Conservation (phyloP, 2,113 vertebrate species). For the Acanthisitta chloris region DNA sequence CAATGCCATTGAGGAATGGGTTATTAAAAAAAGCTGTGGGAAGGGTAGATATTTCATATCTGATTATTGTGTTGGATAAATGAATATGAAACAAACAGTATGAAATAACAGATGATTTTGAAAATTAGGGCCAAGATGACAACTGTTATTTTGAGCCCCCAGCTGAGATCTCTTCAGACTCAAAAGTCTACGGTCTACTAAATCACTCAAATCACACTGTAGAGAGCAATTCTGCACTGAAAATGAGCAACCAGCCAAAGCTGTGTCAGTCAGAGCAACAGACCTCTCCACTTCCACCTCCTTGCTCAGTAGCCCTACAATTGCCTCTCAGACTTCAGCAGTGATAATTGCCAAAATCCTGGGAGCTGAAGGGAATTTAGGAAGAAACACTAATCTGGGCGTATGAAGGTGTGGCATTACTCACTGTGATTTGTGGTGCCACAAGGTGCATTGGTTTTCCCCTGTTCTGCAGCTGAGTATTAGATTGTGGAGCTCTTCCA, state of each 20-base stretch:
- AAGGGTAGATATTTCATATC: constrained; percentile 21
- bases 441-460: not conserved
- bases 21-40: constrained; percentile 23
- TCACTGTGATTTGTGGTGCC: accelerated
- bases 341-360: not conserved
- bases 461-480: accelerated
- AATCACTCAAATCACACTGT: not conserved
- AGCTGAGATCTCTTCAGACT: constrained; percentile 25
- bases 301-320: not conserved
- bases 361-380: not conserved
- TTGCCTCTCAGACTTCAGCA: not conserved
- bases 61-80: constrained; percentile 35
- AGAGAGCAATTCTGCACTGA: not conserved
- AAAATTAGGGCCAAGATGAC: constrained; percentile 34
- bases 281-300: not conserved
- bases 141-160: constrained; percentile 38
- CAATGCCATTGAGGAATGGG: not conserved
- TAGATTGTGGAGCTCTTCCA: not conserved
- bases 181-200: not conserved
- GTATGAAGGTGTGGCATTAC: not conserved
- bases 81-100: constrained; percentile 26
- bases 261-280: not conserved
- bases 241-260: constrained; percentile 12
- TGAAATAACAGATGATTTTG: constrained; percentile 30
- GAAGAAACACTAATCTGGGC: accelerated